Evolutionary conservation across 2,888 invertebrate genomes (phyloP), one percentile per base, ranked within the genome.

Genomic region (Agrochola lota): DNA sequence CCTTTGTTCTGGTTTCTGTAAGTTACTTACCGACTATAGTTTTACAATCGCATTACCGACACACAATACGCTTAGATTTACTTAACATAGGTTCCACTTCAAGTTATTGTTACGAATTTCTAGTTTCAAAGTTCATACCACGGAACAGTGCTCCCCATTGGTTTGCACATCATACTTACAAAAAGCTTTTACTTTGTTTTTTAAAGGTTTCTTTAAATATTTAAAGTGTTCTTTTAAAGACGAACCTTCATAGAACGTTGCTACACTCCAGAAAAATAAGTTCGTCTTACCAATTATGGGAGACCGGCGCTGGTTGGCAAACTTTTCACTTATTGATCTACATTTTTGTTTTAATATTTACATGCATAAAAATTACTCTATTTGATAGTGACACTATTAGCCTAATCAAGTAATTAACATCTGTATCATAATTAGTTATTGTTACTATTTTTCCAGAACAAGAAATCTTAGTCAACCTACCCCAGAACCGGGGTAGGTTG

Each of bases 1-100:
- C 60, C 78, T 78, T 83, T 85, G 83, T 78, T 74, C 82, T 64
- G 20, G 17, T 30, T 52, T 55, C 40, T 52, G 12, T 62, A 70
- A 64, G 55, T 81, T 73, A 52, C 15, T 67, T 81, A 30, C 52
- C 20, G n/a, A 15, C 23, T 55, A 68, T 49, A 85, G 60, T 68
- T 71, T 69, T 60, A 69, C 57, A 74, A 72, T 66, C 59, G 49
- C 52, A 78, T 83, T 86, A 86, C 30, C 12, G 71, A 67, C 60
- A 63, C 30, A 74, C 71, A 86, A 63, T 72, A 66, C 59, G 15
- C 52, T 83, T 71, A 64, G 57, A 74, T 83, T 74, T 69, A 66
- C 86, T 83, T 74, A 62, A 68, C 49, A 57, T 73, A 23, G 12
- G 26, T 30, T 59, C n/a, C 57, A 71, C 63, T 64, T 57, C 7